Evolutionary conservation across 2,888 invertebrate species (phyloP), one percentile per base, ranked within the genome.

Genomic region (Perithous albicinctus): DNA sequence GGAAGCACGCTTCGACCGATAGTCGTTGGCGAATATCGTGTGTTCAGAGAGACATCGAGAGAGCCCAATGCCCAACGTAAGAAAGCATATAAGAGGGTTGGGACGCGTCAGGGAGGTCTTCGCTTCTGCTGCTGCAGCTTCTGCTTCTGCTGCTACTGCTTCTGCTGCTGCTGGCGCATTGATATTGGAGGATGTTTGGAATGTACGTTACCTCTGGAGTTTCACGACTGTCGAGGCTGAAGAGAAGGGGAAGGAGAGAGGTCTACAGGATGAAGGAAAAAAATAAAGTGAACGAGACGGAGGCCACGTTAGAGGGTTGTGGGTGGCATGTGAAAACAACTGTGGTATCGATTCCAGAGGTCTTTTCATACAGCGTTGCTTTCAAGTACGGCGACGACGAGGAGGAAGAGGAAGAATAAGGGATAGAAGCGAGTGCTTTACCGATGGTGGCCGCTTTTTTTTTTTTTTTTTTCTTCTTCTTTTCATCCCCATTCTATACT

Each of bases 301-400:
- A 72, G 74, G 77, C 51, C 59, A 73, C 54, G 59, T 46, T 38
- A 79, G 56, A 61, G 73, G 78, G 59, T 79, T 59, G 61, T 43
- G 73, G 74, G 75, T 70, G 78, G 78, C 48, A 78, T 77, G 80
- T 74, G 77, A 78, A 81, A 81, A 81, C 81, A 81, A 81, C 81
- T 74, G 79, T 76, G 63, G 78, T 82, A 85, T 81, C 73, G 81
- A 85, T 79, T 80, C 43, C 79, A 18, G n/a, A n/a, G 69, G 63
- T 74, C 81, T 81, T 78, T 81, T 81, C 77, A 78, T 81, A 74
- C 77, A 69, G 81, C 77, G 77, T 78, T 38, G 77, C 73, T 78
- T 74, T 81, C 81, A 59, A 81, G 81, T 81, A 78, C 67, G 75
- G 26, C 41, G 72, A 70, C 29, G 75, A 77, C 41, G 56, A 82